A percentile compares a stretch with the other conserved stretches of the same genome.
Conservation (phyloP, 2,797 vertebrate species). For the Hippoglossus hippoglossus region DNA sequence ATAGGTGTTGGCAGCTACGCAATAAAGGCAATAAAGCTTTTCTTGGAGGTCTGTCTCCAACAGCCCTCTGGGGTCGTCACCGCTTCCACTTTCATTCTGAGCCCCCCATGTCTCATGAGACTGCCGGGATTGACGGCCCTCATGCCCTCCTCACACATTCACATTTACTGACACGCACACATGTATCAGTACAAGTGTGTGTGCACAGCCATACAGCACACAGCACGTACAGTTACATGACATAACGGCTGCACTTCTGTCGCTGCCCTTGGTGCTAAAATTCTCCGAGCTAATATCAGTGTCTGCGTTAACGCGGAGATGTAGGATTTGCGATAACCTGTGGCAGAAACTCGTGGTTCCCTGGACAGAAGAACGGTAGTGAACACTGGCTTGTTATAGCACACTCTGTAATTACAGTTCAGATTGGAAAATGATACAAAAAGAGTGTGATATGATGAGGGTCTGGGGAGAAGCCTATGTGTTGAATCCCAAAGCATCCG, state of each 20-base stretch:
- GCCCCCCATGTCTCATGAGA: slow-evolving; percentile 34
- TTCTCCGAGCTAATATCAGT: slow-evolving; percentile 56
- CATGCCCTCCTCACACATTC: slow-evolving; percentile 23
- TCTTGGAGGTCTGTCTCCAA: slow-evolving; percentile 61
- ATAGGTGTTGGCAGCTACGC: slow-evolving; percentile 55
- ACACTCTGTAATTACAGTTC: slow-evolving; percentile 50
- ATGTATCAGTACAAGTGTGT: slow-evolving; percentile 24
- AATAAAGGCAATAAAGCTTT: slow-evolving; percentile 62
- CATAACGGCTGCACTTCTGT: not conserved
- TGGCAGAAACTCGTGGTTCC: slow-evolving; percentile 27
- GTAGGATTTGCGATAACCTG: slow-evolving; percentile 38
- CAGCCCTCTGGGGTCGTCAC: slow-evolving; percentile 59
- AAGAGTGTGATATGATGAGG: slow-evolving; percentile 37
- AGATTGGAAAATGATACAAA: slow-evolving; percentile 54
- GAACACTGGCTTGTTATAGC: slow-evolving; percentile 29
- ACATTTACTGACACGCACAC: not conserved
- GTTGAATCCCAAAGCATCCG: slow-evolving; percentile 36
- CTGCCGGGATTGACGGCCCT: slow-evolving; percentile 25
- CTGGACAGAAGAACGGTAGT: slow-evolving; percentile 11
- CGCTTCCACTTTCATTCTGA: slow-evolving; percentile 60
- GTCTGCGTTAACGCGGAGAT: slow-evolving; percentile 29
- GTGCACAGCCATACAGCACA: slow-evolving; percentile 16
- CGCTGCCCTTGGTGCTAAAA: slow-evolving; percentile 60
- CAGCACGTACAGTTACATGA: not conserved
- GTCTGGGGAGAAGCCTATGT: slow-evolving; percentile 24